Evolutionary conservation across 2,888 invertebrate genomes (phyloP), one percentile per base, ranked within the genome.

Genomic region (Drosophila cognata): DNA sequence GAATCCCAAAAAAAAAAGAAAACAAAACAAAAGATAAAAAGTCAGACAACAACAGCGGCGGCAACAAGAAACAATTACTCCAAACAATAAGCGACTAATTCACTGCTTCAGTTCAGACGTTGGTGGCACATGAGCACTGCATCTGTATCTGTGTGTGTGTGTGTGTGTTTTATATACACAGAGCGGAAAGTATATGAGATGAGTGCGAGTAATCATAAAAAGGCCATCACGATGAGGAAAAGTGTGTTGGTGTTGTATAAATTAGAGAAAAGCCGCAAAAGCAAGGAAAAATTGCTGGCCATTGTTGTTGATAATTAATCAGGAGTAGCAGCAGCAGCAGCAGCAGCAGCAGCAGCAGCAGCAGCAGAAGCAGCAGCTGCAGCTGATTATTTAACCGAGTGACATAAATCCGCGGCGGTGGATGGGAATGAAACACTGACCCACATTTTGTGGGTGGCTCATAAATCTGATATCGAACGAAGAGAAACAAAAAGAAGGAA

Each of bases 81-180:
- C 88, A 78, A 64, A 89, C 87, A 87, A 87, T 89, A 82, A 85
- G 85, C 77, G 70, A 81, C 82, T 90, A 89, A 86, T 84, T 89
- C 84, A 81, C 79, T 81, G 84, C 82, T 82, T 72, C 79, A 71
- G 67, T 61, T 79, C 50, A 70, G 68, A 53, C 43, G 68, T 63
- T 71, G 69, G 73, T 76, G 72, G 72, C 65, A 48, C 66, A 73
- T 77, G 81, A 80, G 79, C 70, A 73, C 67, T 55, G 51, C 38
- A 64, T 68, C 61, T 53, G 36, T 10, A 46, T 35, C 38, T 58
- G 46, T 51, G 8, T 33, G 16, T 38, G 36, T 18, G 8, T 43
- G 41, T 50, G 38, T 62, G 33, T 64, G 29, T 50, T 62, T 48
- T 66, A 46, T 52, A 57, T 55, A 38, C 21, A 38, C 18, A 38